Base-by-base conservation (phyloP, 2,797 vertebrate genomes). In the Chaunax sp. region DNA sequence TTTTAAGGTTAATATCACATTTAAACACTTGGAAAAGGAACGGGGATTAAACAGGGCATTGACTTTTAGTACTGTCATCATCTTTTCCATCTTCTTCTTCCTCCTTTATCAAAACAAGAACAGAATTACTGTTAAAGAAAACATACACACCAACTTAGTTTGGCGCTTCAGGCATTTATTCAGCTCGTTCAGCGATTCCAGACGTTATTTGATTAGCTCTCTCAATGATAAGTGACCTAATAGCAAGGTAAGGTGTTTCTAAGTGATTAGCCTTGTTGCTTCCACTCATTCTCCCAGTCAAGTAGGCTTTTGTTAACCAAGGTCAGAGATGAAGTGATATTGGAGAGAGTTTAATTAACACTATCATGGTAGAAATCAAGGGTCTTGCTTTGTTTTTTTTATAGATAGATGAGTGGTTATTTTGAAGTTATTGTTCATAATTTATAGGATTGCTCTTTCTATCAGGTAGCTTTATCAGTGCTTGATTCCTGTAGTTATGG, bases 261-360 rank as follows among this genome's bases (percentile, higher is more conserved):
- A 69, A 77, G 71, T 75, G 79, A 75, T 82, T 72, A 55, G 53
- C 72, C 54, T 47, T 30, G 64, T 61, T 64, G 44, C 49, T 54
- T 38, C 43, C 46, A 38, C 26, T 74, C 11, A 23, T 75, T 56
- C 49, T 16, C 37, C 18, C 12, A 40, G 50, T 80, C 63, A 72
- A 70, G 56, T 55, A 30, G 15, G 18, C 19, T 46, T 6, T 9
- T 20, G 33, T 16, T 23, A 22, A 0, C 19, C 37, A 2, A 35
- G 30, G 33, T 50, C 54, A 50, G 19, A 66, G 26, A 53, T 69
- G 35, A 76, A 77, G 60, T 60, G 63, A 18, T 16, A 35, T 74
- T 37, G 58, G 30, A 66, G 45, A 30, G 28, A n/a, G n/a, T n/a
- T n/a, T 64, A 46, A 43, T 33, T 53, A 22, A 69, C n/a, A 46